These are phyloP conservation scores for Bombylius major DNA, from an alignment of 2,888 invertebrate species.

Conservation along the genomic window DNA sequence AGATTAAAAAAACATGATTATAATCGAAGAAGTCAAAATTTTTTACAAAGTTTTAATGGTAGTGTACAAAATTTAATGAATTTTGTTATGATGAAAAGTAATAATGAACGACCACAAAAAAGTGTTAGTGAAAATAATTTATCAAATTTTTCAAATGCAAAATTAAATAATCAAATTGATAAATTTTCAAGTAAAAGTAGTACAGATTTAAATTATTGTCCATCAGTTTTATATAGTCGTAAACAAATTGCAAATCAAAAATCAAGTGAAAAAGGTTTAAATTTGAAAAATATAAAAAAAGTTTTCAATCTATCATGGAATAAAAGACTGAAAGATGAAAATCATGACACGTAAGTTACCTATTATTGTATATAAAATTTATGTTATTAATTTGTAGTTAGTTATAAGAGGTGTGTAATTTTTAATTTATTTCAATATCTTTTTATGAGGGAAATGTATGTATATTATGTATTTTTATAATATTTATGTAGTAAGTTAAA, in stretches of 20 bases:
- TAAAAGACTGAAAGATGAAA: background rate
- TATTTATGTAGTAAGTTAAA: too few relatives aligned
- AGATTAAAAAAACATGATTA: background rate
- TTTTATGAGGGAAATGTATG: too few relatives aligned
- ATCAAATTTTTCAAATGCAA: constrained; percentile 2
- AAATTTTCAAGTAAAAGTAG: background rate
- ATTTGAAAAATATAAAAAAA: constrained; percentile 8
- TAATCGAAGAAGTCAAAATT: background rate
- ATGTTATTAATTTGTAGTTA: background rate
- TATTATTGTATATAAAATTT: too few relatives aligned
- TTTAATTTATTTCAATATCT: too few relatives aligned
- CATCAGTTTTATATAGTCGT: constrained; percentile 13
- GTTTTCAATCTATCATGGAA: constrained; percentile 8
- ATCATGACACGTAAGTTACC: background rate
- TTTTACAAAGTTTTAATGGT: constrained; percentile 8
- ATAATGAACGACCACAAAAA: constrained; percentile 1
- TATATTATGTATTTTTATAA: too few relatives aligned
- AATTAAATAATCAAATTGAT: constrained; percentile 2
- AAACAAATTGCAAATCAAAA: constrained; percentile 4
- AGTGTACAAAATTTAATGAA: constrained; percentile 13
- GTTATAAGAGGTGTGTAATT: background rate
- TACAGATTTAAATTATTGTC: constrained; percentile 10
- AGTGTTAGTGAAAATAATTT: constrained; percentile 15
- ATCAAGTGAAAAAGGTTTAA: background rate
- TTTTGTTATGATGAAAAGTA: background rate